phyloP scores from a whole-genome alignment of 2,797 vertebrate genomes.

The Micromesistius poutassou region DNA sequence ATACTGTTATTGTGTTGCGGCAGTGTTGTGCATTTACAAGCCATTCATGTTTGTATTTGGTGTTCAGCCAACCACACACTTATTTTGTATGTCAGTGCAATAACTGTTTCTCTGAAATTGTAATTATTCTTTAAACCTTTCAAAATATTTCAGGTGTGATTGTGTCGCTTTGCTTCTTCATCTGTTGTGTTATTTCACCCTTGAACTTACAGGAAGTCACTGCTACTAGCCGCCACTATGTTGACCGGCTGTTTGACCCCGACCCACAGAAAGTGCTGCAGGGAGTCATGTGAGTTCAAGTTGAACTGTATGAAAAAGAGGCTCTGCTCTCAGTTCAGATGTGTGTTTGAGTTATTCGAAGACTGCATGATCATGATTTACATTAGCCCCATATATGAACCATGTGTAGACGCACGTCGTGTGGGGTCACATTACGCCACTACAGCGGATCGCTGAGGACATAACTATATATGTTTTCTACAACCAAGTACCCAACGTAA shows the following conservation, averaged over 20 bases:
- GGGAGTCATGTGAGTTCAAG: slow-evolving; percentile 95
- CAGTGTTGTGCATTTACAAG: not conserved
- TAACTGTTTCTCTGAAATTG: not conserved
- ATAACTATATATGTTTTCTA: too few species aligned
- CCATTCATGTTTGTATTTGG: not conserved
- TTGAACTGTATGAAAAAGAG: not conserved
- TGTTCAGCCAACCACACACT: not conserved
- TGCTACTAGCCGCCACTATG: slow-evolving; percentile 98
- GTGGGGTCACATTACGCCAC: too few species aligned
- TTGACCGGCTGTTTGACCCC: slow-evolving; percentile 96
- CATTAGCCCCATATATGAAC: too few species aligned
- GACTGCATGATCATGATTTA: too few species aligned
- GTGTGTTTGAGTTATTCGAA: not conserved
- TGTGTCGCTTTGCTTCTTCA: slow-evolving; percentile 36
- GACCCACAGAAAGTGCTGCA: slow-evolving; percentile 98
- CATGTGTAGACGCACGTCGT: too few species aligned
- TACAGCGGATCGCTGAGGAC: too few species aligned
- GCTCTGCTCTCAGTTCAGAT: not conserved
- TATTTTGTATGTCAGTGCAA: slow-evolving; percentile 9
- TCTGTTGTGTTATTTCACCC: not conserved
- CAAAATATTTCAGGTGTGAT: slow-evolving; percentile 14
- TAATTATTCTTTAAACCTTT: not conserved
- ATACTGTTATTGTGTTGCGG: slow-evolving; percentile 12
- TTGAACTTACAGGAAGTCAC: slow-evolving; percentile 87
- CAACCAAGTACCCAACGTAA: too few species aligned